phyloP scores from a whole-genome alignment of 1,140 invertebrate species.

The Phortica variegata region DNA sequence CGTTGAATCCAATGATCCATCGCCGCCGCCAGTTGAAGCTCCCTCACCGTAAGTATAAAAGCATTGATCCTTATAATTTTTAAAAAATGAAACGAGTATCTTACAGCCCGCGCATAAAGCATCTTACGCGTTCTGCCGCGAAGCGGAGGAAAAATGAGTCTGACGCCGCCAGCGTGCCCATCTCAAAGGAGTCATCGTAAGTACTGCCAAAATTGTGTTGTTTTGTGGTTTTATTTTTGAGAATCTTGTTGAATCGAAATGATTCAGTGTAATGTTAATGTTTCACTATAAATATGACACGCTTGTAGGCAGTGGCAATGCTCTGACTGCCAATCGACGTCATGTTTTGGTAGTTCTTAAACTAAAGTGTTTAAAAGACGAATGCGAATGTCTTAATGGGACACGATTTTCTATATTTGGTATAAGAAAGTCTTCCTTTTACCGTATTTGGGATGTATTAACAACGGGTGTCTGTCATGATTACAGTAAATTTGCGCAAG shows the following conservation, averaged over 20 bases:
- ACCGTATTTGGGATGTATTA: background rate
- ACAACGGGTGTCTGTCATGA: conserved; percentile 3
- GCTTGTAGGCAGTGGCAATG: background rate
- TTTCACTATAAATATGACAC: background rate
- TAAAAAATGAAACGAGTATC: conserved; percentile 7
- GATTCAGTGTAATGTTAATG: conserved; percentile 4
- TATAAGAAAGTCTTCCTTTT: background rate
- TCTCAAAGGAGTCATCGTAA: conserved; percentile 55
- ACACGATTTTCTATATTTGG: too few species aligned
- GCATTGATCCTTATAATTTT: background rate
- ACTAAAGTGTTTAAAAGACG: background rate
- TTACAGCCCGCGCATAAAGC: conserved; percentile 43
- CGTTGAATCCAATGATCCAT: conserved; percentile 57
- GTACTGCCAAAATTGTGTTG: conserved; percentile 13
- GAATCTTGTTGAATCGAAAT: background rate
- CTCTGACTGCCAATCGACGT: background rate
- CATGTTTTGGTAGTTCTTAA: background rate
- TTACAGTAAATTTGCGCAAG: conserved; percentile 44
- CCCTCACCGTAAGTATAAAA: conserved; percentile 45
- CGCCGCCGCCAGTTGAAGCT: conserved; percentile 42
- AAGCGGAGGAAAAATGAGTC: conserved; percentile 60
- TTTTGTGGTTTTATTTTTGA: background rate
- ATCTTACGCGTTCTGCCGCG: conserved; percentile 59
- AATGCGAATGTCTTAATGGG: too few species aligned
- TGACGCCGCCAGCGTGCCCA: conserved; percentile 59